These are phyloP conservation scores for Drosophila erecta DNA, from an alignment of 1,140 invertebrate species.

Conservation along the genomic window DNA sequence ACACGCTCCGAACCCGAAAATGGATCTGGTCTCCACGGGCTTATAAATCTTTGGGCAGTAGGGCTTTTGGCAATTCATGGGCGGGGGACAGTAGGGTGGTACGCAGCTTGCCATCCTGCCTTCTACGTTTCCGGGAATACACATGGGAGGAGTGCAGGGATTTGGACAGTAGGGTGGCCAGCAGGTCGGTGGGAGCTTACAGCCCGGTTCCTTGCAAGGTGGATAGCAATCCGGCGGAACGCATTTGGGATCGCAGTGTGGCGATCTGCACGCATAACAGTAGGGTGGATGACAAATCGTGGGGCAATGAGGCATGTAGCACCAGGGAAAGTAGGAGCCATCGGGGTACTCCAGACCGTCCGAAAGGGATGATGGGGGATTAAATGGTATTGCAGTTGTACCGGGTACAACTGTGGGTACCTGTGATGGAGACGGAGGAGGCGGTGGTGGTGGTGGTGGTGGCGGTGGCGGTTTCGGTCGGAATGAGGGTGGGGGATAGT, in stretches of 20 bases:
- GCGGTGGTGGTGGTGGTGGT: not conserved
- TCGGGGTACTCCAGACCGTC: not conserved
- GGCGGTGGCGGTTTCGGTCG: not conserved
- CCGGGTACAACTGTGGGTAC: too few relatives aligned
- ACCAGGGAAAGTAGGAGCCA: constrained; percentile 5
- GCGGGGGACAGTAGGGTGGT: constrained; percentile 8
- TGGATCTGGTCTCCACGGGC: not conserved
- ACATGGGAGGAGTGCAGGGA: not conserved
- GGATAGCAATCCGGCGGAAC: not conserved
- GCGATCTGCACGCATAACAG: not conserved
- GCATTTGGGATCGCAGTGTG: not conserved
- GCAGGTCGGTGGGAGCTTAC: not conserved
- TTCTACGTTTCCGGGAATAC: not conserved
- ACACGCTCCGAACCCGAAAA: not conserved
- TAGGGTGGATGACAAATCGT: constrained; percentile 1
- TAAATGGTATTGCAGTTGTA: not conserved
- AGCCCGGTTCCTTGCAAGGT: not conserved
- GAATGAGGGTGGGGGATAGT: not conserved
- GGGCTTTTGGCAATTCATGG: not conserved
- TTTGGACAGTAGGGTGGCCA: not conserved
- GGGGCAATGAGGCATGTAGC: constrained; percentile 1
- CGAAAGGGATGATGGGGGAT: not conserved
- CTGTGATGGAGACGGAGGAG: not conserved
- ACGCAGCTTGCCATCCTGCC: not conserved
- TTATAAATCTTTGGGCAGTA: not conserved